These are phyloP conservation scores for Paramacrobiotus metropolitanus DNA, from an alignment of 1,140 invertebrate species.

Conservation along the genomic window DNA sequence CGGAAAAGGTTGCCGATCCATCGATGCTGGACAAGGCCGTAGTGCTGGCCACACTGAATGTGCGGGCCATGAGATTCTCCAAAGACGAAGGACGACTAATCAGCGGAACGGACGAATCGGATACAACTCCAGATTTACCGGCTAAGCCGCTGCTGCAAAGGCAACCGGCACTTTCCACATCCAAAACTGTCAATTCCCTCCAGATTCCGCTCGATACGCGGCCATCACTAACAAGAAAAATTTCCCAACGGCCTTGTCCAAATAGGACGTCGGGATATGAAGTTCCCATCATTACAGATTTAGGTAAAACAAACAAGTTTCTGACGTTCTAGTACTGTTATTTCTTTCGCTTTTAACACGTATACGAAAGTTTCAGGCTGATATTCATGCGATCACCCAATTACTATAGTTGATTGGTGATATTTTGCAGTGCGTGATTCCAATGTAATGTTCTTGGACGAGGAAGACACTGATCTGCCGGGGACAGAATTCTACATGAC, in stretches of 20 bases:
- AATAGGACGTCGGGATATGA: not conserved
- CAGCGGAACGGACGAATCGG: no score
- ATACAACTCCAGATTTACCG: no score
- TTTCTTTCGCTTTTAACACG: no score
- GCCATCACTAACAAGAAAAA: no score
- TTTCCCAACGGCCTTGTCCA: no score
- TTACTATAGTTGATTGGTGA: not conserved
- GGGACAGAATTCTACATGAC: conserved; percentile 1
- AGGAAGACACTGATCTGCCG: not conserved
- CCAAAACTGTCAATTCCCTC: no score
- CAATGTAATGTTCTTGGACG: not conserved
- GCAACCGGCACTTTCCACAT: no score
- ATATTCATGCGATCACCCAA: not conserved
- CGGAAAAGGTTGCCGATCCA: not conserved
- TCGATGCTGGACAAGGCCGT: not conserved
- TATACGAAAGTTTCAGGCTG: no score
- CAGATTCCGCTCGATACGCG: no score
- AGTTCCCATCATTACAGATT: not conserved
- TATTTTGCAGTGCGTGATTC: not conserved
- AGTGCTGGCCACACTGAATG: not conserved
- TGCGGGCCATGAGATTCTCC: not conserved
- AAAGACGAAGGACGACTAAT: not conserved
- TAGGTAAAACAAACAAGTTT: not conserved
- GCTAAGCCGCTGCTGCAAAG: no score
- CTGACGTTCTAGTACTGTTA: no score